Conservation (phyloP, 2,797 vertebrate species). For the Tragopan temminckii region DNA sequence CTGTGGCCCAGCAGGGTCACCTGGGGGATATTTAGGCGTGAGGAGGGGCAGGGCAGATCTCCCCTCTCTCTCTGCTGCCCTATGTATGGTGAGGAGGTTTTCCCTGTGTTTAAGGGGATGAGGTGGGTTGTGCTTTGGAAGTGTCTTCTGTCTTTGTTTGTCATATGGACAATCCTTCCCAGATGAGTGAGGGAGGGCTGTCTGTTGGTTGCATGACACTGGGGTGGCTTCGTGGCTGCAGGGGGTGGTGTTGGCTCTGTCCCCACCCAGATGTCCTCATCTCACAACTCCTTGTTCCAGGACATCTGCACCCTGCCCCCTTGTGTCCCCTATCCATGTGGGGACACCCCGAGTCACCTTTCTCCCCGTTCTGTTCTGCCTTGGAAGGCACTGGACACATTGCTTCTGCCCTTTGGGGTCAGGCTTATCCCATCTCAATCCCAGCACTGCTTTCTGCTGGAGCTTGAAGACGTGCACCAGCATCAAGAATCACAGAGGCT, state of each 20-base stretch:
- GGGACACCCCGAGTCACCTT: background rate
- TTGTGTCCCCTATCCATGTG: rapidly evolving
- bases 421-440: background rate
- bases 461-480: background rate
- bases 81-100: background rate
- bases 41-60: background rate
- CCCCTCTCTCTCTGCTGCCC: rapidly evolving
- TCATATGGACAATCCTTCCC: background rate
- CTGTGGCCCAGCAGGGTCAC: background rate
- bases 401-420: background rate
- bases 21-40: background rate
- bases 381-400: rapidly evolving
- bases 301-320: rapidly evolving
- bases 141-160: background rate
- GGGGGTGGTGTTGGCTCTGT: background rate
- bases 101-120: no score
- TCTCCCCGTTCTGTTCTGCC: background rate
- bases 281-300: rapidly evolving
- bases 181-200: background rate
- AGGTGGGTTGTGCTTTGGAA: background rate
- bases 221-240: background rate
- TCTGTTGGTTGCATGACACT: rapidly evolving
- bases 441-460: background rate
- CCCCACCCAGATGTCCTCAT: background rate
- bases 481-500: rapidly evolving